Percentiles rank a stretch among this genome's conserved stretches.
These are phyloP conservation scores for Luscinia luscinia DNA, from an alignment of 2,797 vertebrate species.

Conservation along the genomic window DNA sequence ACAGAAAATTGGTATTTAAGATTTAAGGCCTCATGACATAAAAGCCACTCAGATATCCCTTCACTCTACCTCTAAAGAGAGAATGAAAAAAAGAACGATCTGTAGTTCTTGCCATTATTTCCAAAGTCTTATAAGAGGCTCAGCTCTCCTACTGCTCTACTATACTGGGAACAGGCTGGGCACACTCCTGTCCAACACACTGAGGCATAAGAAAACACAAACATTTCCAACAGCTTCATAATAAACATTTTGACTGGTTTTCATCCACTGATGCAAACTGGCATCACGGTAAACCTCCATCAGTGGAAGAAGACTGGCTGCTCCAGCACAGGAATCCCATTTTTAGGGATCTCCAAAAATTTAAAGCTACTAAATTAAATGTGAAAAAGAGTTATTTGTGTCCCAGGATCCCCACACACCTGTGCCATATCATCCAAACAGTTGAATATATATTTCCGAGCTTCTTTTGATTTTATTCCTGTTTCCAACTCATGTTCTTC, in stretches of 20 bases:
- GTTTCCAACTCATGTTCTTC: slow-evolving; percentile 95
- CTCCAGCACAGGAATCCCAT: not conserved
- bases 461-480: slow-evolving; percentile 97
- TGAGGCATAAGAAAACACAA: not conserved
- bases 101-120: not conserved
- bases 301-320: not conserved
- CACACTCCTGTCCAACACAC: not conserved
- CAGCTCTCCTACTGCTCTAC: not conserved
- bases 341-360: not conserved
- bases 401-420: slow-evolving; percentile 73
- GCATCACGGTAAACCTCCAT: not conserved
- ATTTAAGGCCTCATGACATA: not conserved
- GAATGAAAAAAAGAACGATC: not conserved
- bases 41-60: not conserved
- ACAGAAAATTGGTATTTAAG: not conserved
- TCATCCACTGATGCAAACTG: not conserved
- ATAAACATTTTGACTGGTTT: not conserved
- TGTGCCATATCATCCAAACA: slow-evolving; percentile 99
- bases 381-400: not conserved
- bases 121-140: not conserved
- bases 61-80: not conserved
- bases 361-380: not conserved
- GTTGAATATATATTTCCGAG: slow-evolving; percentile 98
- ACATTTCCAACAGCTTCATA: not conserved
- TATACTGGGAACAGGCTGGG: not conserved